phyloP scores from a whole-genome alignment of 2,113 vertebrate species.

The Passer domesticus region DNA sequence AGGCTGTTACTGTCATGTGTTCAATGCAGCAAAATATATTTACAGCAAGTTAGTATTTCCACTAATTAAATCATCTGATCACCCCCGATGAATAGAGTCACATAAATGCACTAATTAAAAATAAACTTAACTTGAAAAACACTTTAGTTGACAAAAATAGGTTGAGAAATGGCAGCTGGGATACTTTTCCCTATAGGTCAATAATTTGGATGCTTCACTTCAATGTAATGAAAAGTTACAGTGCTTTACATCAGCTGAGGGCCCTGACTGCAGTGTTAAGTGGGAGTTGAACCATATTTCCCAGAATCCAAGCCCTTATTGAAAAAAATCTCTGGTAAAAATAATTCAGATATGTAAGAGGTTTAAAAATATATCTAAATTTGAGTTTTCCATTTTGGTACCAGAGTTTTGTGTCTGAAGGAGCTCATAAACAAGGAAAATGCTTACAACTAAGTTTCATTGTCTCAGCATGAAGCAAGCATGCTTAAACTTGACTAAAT shows the following conservation, averaged over 20 bases:
- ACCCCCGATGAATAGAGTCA: neutral
- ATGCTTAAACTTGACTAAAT: neutral
- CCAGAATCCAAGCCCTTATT: neutral
- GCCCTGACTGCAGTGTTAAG: neutral
- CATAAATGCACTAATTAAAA: neutral
- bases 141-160: neutral
- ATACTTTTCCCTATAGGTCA: neutral
- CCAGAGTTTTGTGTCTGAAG: neutral
- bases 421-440: neutral
- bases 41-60: neutral
- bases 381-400: neutral
- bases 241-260: neutral
- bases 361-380: neutral
- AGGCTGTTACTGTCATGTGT: neutral
- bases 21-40: neutral
- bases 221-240: neutral
- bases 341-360: neutral
- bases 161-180: neutral
- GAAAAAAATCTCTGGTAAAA: neutral
- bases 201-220: neutral
- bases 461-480: neutral
- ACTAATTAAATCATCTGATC: neutral
- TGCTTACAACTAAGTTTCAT: neutral
- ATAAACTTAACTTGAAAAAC: neutral
- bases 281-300: neutral